Percentiles rank a stretch among this genome's conserved stretches.
Evolutionary conservation across 2,888 invertebrate genomes (phyloP).

Genomic region (Heteropelma amictum): DNA sequence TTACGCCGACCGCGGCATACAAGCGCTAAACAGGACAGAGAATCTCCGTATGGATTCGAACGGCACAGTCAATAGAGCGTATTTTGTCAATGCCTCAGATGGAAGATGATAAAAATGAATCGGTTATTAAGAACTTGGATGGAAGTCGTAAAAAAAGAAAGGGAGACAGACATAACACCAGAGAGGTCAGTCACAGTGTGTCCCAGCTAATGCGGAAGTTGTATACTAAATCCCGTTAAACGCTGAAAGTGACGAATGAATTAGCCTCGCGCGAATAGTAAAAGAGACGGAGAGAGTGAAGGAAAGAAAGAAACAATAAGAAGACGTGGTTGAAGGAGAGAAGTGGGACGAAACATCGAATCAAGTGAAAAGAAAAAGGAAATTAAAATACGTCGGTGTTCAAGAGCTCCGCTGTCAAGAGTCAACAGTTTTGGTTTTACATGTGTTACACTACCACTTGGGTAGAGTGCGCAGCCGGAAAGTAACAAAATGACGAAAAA

Average conservation of each 20-base stretch:
- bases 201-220: conserved; percentile 41
- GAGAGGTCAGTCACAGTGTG: conserved; percentile 11
- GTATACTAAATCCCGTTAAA: conserved; percentile 43
- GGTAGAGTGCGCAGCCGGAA: too few relatives aligned
- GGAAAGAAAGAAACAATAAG: neutral
- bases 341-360: too few relatives aligned
- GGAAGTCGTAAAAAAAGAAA: neutral
- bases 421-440: too few relatives aligned
- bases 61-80: too few relatives aligned
- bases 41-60: too few relatives aligned
- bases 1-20: too few relatives aligned
- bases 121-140: conserved; percentile 25
- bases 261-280: conserved; percentile 20
- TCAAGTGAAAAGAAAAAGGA: conserved; percentile 25
- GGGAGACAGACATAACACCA: neutral
- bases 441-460: too few relatives aligned
- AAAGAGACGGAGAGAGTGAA: neutral
- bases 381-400: conserved; percentile 50
- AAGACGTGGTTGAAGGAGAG: too few relatives aligned
- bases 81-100: too few relatives aligned
- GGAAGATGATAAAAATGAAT: conserved; percentile 43
- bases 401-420: conserved; percentile 5
- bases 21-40: too few relatives aligned
- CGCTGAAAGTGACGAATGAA: conserved; percentile 46
- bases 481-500: conserved; percentile 23